Percentiles rank a stretch among this genome's conserved stretches.
These are phyloP conservation scores for Drosophila erecta DNA, from an alignment of 1,140 invertebrate genomes.

Conservation along the genomic window DNA sequence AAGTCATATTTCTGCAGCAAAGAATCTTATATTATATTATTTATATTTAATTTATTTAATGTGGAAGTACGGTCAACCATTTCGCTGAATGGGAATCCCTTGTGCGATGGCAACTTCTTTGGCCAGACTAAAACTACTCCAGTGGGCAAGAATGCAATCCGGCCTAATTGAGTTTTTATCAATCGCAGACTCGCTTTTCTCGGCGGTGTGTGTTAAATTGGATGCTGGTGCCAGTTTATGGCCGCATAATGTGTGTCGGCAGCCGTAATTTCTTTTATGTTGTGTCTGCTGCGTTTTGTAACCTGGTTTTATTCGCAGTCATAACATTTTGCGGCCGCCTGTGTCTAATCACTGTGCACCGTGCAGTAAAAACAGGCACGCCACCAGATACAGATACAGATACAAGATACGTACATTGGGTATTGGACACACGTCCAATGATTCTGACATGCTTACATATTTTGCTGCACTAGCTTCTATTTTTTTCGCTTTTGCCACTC, in stretches of 20 bases:
- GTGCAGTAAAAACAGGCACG: slow-evolving; percentile 26
- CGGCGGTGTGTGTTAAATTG: slow-evolving; percentile 25
- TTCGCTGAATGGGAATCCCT: slow-evolving; percentile 8
- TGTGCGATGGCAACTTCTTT: slow-evolving; percentile 5
- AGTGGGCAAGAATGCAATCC: slow-evolving; percentile 40
- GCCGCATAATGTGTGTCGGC: slow-evolving; percentile 58
- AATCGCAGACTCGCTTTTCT: slow-evolving; percentile 73
- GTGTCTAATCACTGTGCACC: slow-evolving; percentile 70
- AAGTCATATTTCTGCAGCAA: too few relatives aligned
- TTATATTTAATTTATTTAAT: too few relatives aligned
- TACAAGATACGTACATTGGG: slow-evolving; percentile 67
- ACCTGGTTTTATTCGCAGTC: slow-evolving; percentile 79
- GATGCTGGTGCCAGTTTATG: slow-evolving; percentile 10
- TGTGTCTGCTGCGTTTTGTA: slow-evolving; percentile 78
- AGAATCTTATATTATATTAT: too few relatives aligned
- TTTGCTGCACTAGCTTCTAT: slow-evolving; percentile 33
- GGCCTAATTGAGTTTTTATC: slow-evolving; percentile 76
- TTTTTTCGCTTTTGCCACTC: slow-evolving; percentile 34
- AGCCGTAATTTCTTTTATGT: slow-evolving; percentile 63
- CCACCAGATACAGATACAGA: slow-evolving; percentile 46
- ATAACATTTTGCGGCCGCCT: slow-evolving; percentile 67
- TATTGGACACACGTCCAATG: slow-evolving; percentile 67
- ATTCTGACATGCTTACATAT: slow-evolving; percentile 75
- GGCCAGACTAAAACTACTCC: neutral
- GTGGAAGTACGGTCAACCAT: too few relatives aligned